Conservation (phyloP, 2,797 vertebrate genomes). For the Lacerta bilineata region DNA sequence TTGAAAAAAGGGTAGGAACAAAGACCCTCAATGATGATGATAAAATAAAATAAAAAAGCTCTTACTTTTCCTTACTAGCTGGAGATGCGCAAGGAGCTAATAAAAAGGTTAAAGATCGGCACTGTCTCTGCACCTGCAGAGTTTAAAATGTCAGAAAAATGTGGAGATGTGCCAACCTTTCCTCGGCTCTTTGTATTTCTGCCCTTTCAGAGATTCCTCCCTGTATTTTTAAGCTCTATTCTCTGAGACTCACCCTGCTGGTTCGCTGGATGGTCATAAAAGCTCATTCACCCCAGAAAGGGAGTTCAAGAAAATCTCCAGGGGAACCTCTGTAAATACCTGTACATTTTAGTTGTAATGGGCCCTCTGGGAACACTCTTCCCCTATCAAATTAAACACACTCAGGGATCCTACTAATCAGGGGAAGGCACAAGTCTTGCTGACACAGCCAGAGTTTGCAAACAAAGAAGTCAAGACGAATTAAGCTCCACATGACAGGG, state of each 20-base stretch:
- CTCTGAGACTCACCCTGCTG: slow-evolving; percentile 75
- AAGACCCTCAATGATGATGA: neutral
- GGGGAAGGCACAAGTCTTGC: slow-evolving; percentile 67
- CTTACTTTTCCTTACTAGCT: slow-evolving; percentile 27
- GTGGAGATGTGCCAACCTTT: slow-evolving; percentile 69
- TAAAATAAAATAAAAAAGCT: neutral
- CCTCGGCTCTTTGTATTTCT: slow-evolving; percentile 72
- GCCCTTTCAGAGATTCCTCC: slow-evolving; percentile 73
- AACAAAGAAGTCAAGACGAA: slow-evolving; percentile 67
- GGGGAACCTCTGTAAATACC: slow-evolving; percentile 64
- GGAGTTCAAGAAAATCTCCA: slow-evolving; percentile 63
- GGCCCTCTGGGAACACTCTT: slow-evolving; percentile 59
- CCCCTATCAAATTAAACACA: slow-evolving; percentile 47
- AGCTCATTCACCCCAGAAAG: slow-evolving; percentile 65
- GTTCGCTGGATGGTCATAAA: slow-evolving; percentile 62
- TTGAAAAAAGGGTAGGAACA: neutral
- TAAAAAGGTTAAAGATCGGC: slow-evolving; percentile 74
- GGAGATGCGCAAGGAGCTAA: slow-evolving; percentile 54
- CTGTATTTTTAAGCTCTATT: slow-evolving; percentile 71
- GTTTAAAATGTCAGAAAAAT: slow-evolving; percentile 81
- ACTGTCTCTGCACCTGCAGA: slow-evolving; percentile 69
- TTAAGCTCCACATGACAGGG: slow-evolving; percentile 56
- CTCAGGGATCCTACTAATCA: slow-evolving; percentile 62
- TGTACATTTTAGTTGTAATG: slow-evolving; percentile 64
- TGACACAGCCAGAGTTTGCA: slow-evolving; percentile 63